Percentiles rank a stretch among this genome's conserved stretches.
Evolutionary conservation across 1,140 invertebrate genomes (phyloP).

Genomic region (Monomorium pharaonis): DNA sequence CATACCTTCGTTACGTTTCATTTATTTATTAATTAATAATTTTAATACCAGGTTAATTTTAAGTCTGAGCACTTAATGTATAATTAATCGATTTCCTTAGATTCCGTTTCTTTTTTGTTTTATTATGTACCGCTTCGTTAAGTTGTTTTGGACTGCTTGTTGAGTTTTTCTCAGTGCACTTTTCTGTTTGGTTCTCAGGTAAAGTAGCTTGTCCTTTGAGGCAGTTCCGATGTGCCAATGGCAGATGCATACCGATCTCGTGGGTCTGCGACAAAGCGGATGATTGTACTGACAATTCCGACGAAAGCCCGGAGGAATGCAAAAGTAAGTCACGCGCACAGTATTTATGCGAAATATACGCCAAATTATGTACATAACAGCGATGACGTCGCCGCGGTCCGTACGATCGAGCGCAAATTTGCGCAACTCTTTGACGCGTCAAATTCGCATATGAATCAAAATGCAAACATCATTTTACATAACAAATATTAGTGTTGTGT

Average conservation of each 20-base stretch:
- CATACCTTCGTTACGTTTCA: background rate
- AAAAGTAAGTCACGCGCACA: slow-evolving; percentile 85
- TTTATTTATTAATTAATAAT: background rate
- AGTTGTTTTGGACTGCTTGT: background rate
- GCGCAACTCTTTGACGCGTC: slow-evolving; percentile 39
- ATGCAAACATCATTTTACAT: slow-evolving; percentile 42
- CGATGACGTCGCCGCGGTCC: background rate
- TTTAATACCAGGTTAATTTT: background rate
- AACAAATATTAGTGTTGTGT: slow-evolving; percentile 34
- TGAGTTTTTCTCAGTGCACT: slow-evolving; percentile 3
- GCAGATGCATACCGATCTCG: slow-evolving; percentile 92
- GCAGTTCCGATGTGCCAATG: slow-evolving; percentile 91
- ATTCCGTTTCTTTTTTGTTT: background rate
- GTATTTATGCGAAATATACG: slow-evolving; percentile 10
- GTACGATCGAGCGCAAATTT: slow-evolving; percentile 5
- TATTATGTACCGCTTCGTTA: background rate
- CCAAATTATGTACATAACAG: background rate
- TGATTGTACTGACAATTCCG: slow-evolving; percentile 93
- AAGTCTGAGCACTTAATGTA: background rate
- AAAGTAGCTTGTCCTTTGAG: slow-evolving; percentile 87
- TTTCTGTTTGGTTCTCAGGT: slow-evolving; percentile 75
- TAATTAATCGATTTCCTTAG: background rate
- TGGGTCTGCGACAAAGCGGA: slow-evolving; percentile 92
- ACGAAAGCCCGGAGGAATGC: slow-evolving; percentile 90
- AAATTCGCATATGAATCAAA: slow-evolving; percentile 42